Percentiles rank a stretch among this genome's conserved stretches.
Evolutionary conservation across 2,888 invertebrate species (phyloP).

Genomic region (Polietes domitor): DNA sequence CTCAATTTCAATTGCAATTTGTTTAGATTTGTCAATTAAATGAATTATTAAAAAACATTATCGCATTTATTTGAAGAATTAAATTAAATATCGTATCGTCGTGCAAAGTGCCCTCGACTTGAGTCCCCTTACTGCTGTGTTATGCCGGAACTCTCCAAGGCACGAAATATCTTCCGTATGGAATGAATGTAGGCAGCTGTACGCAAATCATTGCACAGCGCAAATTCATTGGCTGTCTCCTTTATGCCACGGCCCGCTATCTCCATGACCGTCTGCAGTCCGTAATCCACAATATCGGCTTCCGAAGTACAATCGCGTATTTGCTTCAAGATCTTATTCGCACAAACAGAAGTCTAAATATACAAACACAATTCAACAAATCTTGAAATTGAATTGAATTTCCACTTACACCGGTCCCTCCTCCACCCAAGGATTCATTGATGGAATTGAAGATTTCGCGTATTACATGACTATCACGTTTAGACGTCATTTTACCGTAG

Average conservation of each 20-base stretch:
- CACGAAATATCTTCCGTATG: constrained; percentile 97
- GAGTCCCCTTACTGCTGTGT: constrained; percentile 82
- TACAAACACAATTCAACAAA: too few species aligned
- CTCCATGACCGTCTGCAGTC: constrained; percentile 99
- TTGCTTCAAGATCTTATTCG: constrained; percentile 69
- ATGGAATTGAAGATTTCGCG: constrained; percentile 74
- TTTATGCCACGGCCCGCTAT: constrained; percentile 96
- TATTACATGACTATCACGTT: constrained; percentile 86
- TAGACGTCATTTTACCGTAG: constrained; percentile 96
- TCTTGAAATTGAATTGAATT: neutral
- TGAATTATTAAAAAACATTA: too few species aligned
- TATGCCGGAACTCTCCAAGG: constrained; percentile 96
- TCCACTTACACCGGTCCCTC: neutral
- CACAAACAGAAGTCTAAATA: constrained; percentile 69
- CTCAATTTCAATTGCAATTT: too few species aligned
- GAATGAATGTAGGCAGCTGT: constrained; percentile 98
- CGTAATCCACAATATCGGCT: constrained; percentile 99
- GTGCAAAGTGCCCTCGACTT: too few species aligned
- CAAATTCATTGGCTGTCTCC: constrained; percentile 94
- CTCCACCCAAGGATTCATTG: constrained; percentile 71
- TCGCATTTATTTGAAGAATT: too few species aligned
- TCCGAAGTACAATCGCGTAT: constrained; percentile 86
- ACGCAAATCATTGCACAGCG: constrained; percentile 96
- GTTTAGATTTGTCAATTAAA: too few species aligned
- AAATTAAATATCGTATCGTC: too few species aligned